Evolutionary conservation across 2,797 vertebrate species (phyloP).

Genomic region (Knipowitschia caucasica): DNA sequence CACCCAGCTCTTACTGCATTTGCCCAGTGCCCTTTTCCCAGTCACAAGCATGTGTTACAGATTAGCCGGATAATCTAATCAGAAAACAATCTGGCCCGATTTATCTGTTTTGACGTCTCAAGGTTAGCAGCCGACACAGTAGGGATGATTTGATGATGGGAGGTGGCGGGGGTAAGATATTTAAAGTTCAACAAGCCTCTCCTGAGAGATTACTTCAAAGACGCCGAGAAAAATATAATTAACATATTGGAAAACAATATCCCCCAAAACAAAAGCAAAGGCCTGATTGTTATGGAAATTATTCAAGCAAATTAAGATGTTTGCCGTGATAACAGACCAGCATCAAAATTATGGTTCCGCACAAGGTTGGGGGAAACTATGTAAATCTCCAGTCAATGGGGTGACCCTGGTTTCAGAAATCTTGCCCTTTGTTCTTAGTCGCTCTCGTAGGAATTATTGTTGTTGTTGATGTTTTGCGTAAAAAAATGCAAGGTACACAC

Average conservation of each 20-base stretch:
- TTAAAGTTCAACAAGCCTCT: constrained; percentile 58
- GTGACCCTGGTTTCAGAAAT: constrained; percentile 17
- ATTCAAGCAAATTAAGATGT: constrained; percentile 51
- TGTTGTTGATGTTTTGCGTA: neutral
- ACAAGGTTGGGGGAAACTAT: constrained; percentile 16
- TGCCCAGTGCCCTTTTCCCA: constrained; percentile 34
- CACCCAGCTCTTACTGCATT: constrained; percentile 58
- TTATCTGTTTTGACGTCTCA: constrained; percentile 67
- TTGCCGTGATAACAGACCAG: constrained; percentile 6
- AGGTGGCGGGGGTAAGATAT: constrained; percentile 58
- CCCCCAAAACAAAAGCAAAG: constrained; percentile 64
- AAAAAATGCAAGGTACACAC: no score
- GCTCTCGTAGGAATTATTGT: neutral
- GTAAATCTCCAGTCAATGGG: constrained; percentile 27
- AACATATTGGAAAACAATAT: constrained; percentile 74
- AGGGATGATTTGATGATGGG: constrained; percentile 47
- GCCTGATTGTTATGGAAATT: constrained; percentile 65
- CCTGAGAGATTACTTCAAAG: constrained; percentile 70
- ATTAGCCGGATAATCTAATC: constrained; percentile 74
- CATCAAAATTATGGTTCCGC: constrained; percentile 16
- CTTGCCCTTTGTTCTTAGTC: neutral
- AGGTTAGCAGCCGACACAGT: constrained; percentile 61
- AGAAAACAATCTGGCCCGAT: constrained; percentile 67
- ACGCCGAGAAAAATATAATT: constrained; percentile 64
- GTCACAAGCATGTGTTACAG: constrained; percentile 60